Conservation (phyloP, 2,113 vertebrate genomes). For the Mormyrus lacerda region DNA sequence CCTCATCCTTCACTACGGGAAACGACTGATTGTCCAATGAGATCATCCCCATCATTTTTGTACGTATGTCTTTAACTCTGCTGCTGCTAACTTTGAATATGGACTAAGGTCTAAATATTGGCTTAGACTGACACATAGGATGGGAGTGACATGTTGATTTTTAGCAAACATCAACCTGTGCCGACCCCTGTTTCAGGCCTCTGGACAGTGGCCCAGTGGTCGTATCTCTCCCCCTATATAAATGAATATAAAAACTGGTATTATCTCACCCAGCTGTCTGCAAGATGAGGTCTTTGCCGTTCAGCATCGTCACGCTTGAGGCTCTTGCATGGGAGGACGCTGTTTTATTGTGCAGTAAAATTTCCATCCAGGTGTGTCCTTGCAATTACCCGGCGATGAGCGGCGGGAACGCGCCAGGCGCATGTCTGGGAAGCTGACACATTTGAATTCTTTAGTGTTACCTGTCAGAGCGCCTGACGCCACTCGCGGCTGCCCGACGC, state of each 20-base stretch:
- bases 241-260: too few relatives aligned
- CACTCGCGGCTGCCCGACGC: not conserved
- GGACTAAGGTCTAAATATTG: not conserved
- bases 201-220: not conserved
- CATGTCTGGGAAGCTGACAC: slow-evolving; percentile 23
- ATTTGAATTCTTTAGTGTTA: slow-evolving; percentile 11
- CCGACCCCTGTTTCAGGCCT: not conserved
- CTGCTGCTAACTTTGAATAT: not conserved
- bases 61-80: not conserved
- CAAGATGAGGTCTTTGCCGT: not conserved
- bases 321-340: not conserved
- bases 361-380: slow-evolving; percentile 37
- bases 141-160: not conserved
- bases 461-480: not conserved
- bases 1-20: not conserved
- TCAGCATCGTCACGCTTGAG: not conserved
- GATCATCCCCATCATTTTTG: not conserved
- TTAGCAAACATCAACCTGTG: not conserved
- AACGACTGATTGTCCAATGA: not conserved
- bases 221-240: not conserved
- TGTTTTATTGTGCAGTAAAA: slow-evolving; percentile 28
- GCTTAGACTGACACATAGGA: not conserved
- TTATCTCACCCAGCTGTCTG: not conserved
- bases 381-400: slow-evolving; percentile 34
- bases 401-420: slow-evolving; percentile 27